phyloP scores from a whole-genome alignment of 2,113 vertebrate species.

The Rhinichthys klamathensis region DNA sequence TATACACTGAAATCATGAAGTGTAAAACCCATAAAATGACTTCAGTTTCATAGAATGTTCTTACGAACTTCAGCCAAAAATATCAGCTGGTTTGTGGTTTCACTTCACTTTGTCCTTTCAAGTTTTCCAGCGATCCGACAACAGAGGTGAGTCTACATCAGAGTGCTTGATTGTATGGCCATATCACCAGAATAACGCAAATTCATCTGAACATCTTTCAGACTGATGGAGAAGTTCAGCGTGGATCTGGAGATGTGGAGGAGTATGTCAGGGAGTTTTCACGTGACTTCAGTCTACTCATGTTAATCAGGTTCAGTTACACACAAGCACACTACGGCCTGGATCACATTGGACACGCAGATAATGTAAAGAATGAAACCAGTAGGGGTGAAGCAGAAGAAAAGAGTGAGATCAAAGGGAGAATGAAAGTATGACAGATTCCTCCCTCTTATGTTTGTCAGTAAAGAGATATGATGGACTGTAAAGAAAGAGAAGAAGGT shows the following conservation, averaged over 20 bases:
- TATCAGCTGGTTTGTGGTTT: conserved; percentile 19
- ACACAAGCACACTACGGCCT: conserved; percentile 38
- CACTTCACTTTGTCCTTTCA: background rate
- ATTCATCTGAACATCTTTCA: conserved; percentile 8
- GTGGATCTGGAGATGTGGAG: conserved; percentile 31
- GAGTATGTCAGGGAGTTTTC: conserved; percentile 25
- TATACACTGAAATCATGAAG: conserved; percentile 10
- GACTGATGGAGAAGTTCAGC: background rate
- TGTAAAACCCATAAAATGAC: background rate
- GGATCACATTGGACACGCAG: conserved; percentile 58
- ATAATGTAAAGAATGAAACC: conserved; percentile 53
- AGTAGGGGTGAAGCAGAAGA: conserved; percentile 17
- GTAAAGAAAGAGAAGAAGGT: conserved; percentile 5
- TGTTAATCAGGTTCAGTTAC: conserved; percentile 49
- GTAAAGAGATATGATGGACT: background rate
- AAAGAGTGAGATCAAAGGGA: conserved; percentile 43
- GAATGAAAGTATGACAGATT: background rate
- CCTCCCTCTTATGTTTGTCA: conserved; percentile 8
- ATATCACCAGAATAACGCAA: background rate
- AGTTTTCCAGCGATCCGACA: background rate
- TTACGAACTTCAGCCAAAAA: background rate
- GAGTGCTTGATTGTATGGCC: background rate
- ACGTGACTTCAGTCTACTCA: conserved; percentile 36
- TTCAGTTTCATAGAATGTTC: conserved; percentile 6
- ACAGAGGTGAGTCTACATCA: background rate